phyloP scores from a whole-genome alignment of 2,888 invertebrate species.

The Pyrocoelia pectoralis region DNA sequence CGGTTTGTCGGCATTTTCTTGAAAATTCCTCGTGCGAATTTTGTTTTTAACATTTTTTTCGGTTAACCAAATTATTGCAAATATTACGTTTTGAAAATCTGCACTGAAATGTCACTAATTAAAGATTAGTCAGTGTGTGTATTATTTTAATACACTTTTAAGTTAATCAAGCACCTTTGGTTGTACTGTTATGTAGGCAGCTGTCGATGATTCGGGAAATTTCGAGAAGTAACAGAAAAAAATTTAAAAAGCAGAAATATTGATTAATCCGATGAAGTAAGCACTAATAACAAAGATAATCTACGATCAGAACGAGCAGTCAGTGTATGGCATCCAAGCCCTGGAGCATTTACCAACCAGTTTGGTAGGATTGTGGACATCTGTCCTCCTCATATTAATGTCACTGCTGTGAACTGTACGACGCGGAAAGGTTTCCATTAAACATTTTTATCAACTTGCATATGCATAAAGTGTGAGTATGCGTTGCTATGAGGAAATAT shows the following conservation, averaged over 20 bases:
- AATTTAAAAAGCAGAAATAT: slow-evolving; percentile 22
- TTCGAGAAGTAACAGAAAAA: not conserved
- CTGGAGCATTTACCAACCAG: slow-evolving; percentile 63
- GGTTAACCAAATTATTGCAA: too few relatives aligned
- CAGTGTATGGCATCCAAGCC: slow-evolving; percentile 50
- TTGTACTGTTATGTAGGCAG: not conserved
- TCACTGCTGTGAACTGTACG: slow-evolving; percentile 53
- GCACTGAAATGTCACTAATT: too few relatives aligned
- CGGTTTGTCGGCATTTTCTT: too few relatives aligned
- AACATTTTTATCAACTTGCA: slow-evolving; percentile 53
- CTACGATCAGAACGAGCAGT: slow-evolving; percentile 33
- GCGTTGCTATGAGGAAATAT: slow-evolving; percentile 47
- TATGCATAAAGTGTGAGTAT: slow-evolving; percentile 49
- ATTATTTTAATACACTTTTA: too few relatives aligned
- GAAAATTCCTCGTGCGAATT: too few relatives aligned
- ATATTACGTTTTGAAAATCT: too few relatives aligned
- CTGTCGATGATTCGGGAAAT: not conserved
- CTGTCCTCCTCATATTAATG: slow-evolving; percentile 69
- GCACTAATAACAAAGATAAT: slow-evolving; percentile 32
- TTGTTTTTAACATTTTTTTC: too few relatives aligned
- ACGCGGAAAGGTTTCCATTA: slow-evolving; percentile 55
- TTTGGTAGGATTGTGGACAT: slow-evolving; percentile 70
- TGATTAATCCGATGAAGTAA: slow-evolving; percentile 35
- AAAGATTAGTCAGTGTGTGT: too few relatives aligned
- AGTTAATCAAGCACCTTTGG: not conserved